These are phyloP conservation scores for Cyclophora albipunctata DNA, from an alignment of 2,888 invertebrate genomes.

Conservation along the genomic window DNA sequence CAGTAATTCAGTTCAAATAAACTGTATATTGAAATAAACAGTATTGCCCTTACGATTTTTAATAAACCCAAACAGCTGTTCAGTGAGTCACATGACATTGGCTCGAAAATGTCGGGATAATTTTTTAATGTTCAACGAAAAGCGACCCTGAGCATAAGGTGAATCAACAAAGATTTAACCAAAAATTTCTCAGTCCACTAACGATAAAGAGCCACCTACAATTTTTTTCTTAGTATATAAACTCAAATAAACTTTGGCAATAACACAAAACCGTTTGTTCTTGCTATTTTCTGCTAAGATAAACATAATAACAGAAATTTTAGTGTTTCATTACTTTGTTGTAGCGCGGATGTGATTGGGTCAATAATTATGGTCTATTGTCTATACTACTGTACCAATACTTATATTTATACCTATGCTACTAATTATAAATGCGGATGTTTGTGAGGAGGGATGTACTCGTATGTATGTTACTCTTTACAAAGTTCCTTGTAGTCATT, in stretches of 20 bases:
- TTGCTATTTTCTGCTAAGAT: slow-evolving; percentile 54
- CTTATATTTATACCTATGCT: too few species aligned
- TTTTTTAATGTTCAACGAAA: slow-evolving; percentile 40
- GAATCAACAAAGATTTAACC: slow-evolving; percentile 39
- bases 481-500: too few species aligned
- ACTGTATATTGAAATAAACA: slow-evolving; percentile 4
- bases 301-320: slow-evolving; percentile 53
- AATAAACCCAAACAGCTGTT: slow-evolving; percentile 63
- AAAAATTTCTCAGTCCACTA: slow-evolving; percentile 20
- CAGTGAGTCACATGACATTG: slow-evolving; percentile 67
- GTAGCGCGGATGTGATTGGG: slow-evolving; percentile 38
- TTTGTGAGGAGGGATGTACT: too few species aligned
- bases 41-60: slow-evolving; percentile 65
- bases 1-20: too few species aligned
- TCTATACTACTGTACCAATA: neutral
- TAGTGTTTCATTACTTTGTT: slow-evolving; percentile 44
- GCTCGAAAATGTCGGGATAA: slow-evolving; percentile 47
- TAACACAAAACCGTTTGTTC: slow-evolving; percentile 48
- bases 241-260: slow-evolving; percentile 50
- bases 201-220: slow-evolving; percentile 26
- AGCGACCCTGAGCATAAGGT: slow-evolving; percentile 52
- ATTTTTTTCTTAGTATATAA: slow-evolving; percentile 37
- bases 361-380: slow-evolving; percentile 28
- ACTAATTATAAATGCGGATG: too few species aligned
- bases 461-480: too few species aligned